Base-by-base conservation (phyloP, 1,140 invertebrate species). In the Macrotrachela quadricornifera region DNA sequence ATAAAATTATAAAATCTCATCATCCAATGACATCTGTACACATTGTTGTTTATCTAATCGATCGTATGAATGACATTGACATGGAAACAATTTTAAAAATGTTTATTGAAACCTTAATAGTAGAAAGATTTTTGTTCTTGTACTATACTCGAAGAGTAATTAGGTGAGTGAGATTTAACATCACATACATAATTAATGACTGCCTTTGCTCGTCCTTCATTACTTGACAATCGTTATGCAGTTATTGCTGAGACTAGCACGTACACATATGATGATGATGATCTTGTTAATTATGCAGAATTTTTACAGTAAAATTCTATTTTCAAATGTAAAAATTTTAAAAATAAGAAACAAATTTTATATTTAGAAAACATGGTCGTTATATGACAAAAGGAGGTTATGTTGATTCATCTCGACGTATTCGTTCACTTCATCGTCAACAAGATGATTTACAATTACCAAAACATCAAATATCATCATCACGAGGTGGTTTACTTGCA, bases 351-450 rank as follows among this genome's bases (percentile, higher is more conserved):
- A 40, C 15, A 40, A 40, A n/a, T 45, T 38, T 46, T 40, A 15
- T 46, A 9, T 46, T 21, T 36, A 53, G 51, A 43, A 53, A 53
- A 40, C 46, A 46, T 43, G 51, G 51, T 36, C 44, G 51, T 11
- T 47, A 41, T n/a, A 45, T 53, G 10, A 53, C 40, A 30, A 53
- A 53, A 47, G 51, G 46, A 39, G 51, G 51, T 21, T 53, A 53
- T 21, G 39, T 53, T 37, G 51, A 53, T 15, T 41, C 51, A 41
- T 15, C 17, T 38, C 45, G 46, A 42, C 21, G 36, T n/a, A 53
- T 53, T 6, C 51, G 46, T 48, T 4, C 44, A 13, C 37, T 44
- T 6, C 17, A 53, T 40, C 37, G 46, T 16, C 46, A 53, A 21
- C 44, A 52, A 52, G 9, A 15, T 37, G 12, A 44, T 10, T 14